phyloP scores from a whole-genome alignment of 1,140 invertebrate species.

The Teleogryllus occipitalis region DNA sequence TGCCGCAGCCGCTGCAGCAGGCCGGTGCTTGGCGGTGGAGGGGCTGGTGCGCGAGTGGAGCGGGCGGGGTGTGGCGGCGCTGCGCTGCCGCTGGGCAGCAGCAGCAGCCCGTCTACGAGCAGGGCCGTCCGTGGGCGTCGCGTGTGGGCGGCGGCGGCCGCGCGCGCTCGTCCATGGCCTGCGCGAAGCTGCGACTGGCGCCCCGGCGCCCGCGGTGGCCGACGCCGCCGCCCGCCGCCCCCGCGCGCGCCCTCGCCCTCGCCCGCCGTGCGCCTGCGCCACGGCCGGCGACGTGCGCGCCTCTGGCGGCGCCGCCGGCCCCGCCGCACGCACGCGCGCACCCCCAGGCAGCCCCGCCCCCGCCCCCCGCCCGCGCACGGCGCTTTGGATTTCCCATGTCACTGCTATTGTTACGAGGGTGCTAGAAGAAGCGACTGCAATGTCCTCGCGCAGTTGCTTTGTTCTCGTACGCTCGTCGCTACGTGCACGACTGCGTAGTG shows the following conservation, averaged over 20 bases:
- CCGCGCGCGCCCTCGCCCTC: no score
- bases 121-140: background rate
- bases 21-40: background rate
- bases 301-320: no score
- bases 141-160: background rate
- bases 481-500: no score
- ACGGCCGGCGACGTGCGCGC: background rate
- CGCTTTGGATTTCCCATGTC: background rate
- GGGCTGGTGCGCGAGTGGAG: background rate
- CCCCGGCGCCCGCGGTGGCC: no score
- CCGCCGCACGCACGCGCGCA: no score
- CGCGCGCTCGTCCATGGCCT: background rate
- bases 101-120: background rate
- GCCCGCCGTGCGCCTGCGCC: background rate
- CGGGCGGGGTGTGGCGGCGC: background rate
- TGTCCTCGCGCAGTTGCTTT: no score
- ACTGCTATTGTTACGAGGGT: background rate
- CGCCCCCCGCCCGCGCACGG: background rate
- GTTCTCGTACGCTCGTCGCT: no score
- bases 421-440: background rate
- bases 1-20: background rate
- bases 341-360: no score
- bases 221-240: no score
- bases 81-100: background rate
- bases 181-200: background rate